phyloP scores from a whole-genome alignment of 1,140 invertebrate species.

The Drosophila neocordata region DNA sequence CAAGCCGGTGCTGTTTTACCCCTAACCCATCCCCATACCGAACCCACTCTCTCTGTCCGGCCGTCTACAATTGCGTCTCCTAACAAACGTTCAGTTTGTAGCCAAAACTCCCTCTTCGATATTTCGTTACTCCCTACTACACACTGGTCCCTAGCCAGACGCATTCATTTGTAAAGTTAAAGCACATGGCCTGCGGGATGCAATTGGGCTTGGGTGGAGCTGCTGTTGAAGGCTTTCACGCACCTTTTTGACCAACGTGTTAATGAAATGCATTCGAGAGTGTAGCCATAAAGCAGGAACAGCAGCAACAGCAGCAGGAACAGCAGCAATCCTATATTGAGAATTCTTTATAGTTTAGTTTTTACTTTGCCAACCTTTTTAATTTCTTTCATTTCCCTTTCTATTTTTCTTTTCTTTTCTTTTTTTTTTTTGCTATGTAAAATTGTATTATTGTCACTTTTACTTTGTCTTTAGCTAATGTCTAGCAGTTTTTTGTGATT shows the following conservation, averaged over 20 bases:
- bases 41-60: too few species aligned
- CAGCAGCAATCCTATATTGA: background rate
- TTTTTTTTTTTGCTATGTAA: conserved; percentile 45
- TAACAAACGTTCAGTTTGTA: too few species aligned
- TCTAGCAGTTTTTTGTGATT: conserved; percentile 33
- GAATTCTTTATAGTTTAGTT: background rate
- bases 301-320: background rate
- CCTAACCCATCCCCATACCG: background rate
- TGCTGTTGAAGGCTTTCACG: conserved; percentile 55
- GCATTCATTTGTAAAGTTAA: conserved; percentile 76
- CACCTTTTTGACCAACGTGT: conserved; percentile 74
- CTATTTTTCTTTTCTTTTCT: conserved; percentile 22
- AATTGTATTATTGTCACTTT: conserved; percentile 69
- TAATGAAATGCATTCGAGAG: conserved; percentile 72
- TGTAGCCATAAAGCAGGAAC: conserved; percentile 20
- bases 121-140: too few species aligned
- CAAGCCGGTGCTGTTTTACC: background rate
- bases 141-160: conserved; percentile 51
- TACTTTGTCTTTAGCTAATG: conserved; percentile 47
- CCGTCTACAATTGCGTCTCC: too few species aligned
- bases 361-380: background rate
- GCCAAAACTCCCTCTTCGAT: too few species aligned
- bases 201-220: background rate
- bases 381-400: too few species aligned
- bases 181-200: conserved; percentile 39